Evolutionary conservation across 2,113 vertebrate species (phyloP), one percentile per base, ranked within the genome.

Genomic region (Oxygymnocypris stewartii): DNA sequence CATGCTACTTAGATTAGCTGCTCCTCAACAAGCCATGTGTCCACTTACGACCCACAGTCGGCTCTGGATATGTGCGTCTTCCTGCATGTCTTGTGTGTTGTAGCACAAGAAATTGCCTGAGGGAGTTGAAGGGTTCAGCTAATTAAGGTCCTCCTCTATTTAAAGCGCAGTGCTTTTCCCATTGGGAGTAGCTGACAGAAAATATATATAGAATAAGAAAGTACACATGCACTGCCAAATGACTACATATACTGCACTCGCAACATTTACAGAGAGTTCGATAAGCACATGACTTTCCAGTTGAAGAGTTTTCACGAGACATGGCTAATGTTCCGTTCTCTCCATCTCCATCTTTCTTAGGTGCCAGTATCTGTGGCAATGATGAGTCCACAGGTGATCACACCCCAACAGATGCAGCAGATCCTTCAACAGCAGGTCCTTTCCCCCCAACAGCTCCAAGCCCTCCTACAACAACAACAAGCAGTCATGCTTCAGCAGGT

Each of bases 321-420:
- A 40, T 49, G 31, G 77, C 51, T 75, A 12, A 87, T 80, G 25
- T 78, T 12, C 35, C 63, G 16, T 54, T 71, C 54, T 57, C 25
- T 69, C 12, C 8, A 1, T 77, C 59, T 57, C 37, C 25, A 71
- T 63, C 67, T 84, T 25, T 80, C 80, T 88, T 88, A 99, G 97
- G 97, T 99, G 93, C 97, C 98, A 92, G 98, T 99, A 94, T 99
- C 98, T 78, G 96, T 98, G 98, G 97, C 98, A 97, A 99, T 99
- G 97, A 99, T 99, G 98, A 99, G 97, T 94, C 98, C 98, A 94
- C 98, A 99, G 96, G 97, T 99, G 95, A 98, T 98, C 94, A 98
- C 98, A 89, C 97, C 97, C 88, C 97, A 99, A 94, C 98, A 99
- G 94, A 99, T 99, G 97, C 98, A 99, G 95, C 98, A 99, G 93